Evolutionary conservation across 2,797 vertebrate species (phyloP).

Genomic region (Poecilia wingei): DNA sequence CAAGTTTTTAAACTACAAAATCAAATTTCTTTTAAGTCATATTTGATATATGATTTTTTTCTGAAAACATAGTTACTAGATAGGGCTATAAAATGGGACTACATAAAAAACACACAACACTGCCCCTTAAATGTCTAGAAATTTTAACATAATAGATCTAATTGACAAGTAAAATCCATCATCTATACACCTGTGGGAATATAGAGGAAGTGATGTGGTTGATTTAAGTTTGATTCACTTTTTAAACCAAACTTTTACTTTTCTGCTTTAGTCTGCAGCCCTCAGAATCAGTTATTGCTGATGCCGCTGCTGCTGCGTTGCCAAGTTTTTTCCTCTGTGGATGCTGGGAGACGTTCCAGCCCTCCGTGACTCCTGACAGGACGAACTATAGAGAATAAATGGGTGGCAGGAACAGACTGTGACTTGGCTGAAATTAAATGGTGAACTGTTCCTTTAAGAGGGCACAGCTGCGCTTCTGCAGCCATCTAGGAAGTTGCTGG

Average conservation of each 20-base stretch:
- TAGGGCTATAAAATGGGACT: no score
- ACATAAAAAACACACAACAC: no score
- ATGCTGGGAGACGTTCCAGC: slow-evolving; percentile 31
- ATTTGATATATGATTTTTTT: no score
- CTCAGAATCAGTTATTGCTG: not conserved
- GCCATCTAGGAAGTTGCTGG: slow-evolving; percentile 70
- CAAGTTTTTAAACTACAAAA: no score
- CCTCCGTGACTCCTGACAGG: slow-evolving; percentile 6
- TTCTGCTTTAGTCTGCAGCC: not conserved
- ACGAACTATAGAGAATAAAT: slow-evolving; percentile 14
- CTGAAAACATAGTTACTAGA: no score
- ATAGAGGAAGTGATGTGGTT: not conserved
- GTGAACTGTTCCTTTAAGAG: slow-evolving; percentile 58
- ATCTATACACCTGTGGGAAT: not conserved
- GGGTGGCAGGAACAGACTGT: slow-evolving; percentile 2
- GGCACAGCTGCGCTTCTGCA: slow-evolving; percentile 68
- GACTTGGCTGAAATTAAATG: slow-evolving; percentile 42
- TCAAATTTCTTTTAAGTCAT: no score
- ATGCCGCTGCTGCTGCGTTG: slow-evolving; percentile 5
- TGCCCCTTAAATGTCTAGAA: not conserved
- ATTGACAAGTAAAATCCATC: not conserved
- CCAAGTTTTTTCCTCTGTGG: slow-evolving; percentile 5
- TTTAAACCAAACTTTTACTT: not conserved
- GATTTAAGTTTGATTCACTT: not conserved
- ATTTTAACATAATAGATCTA: not conserved